Evolutionary conservation across 2,797 vertebrate species (phyloP).

Genomic region (Pangasius larnaudii): DNA sequence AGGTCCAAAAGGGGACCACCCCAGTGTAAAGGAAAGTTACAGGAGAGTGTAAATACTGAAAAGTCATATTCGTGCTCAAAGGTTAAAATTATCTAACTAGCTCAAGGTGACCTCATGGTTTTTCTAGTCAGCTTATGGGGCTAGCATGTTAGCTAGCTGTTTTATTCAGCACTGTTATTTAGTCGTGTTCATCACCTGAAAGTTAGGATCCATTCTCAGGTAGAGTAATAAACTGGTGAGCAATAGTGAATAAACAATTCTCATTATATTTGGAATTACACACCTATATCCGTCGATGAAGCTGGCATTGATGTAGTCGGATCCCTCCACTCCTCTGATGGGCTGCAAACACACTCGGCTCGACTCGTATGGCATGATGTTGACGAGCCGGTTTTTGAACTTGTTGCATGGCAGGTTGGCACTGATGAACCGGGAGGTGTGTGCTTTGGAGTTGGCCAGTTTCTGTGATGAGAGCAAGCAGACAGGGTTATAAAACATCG

Average conservation of each 20-base stretch:
- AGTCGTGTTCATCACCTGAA: background rate
- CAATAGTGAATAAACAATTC: background rate
- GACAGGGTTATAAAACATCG: slow-evolving; percentile 3
- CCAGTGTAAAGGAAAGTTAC: background rate
- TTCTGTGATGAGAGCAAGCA: slow-evolving; percentile 67
- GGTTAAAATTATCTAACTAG: background rate
- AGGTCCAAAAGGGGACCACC: background rate
- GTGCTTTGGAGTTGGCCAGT: slow-evolving; percentile 91
- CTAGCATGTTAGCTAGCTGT: background rate
- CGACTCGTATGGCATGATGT: slow-evolving; percentile 95
- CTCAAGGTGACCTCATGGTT: background rate
- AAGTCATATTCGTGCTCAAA: background rate
- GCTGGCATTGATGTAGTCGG: slow-evolving; percentile 97
- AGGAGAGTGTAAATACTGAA: background rate
- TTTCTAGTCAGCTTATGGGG: background rate
- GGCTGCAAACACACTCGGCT: slow-evolving; percentile 93
- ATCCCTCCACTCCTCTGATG: slow-evolving; percentile 93
- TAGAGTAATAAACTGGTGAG: background rate
- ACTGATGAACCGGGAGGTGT: slow-evolving; percentile 94
- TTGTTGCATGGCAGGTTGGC: slow-evolving; percentile 97
- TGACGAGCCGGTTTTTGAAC: slow-evolving; percentile 96
- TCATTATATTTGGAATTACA: slow-evolving; percentile 36
- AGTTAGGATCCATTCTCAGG: background rate
- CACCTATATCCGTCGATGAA: slow-evolving; percentile 96
- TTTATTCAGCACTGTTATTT: background rate